A percentile compares a stretch with the other conserved stretches of the same genome.
These are phyloP conservation scores for Mantis religiosa DNA, from an alignment of 2,888 invertebrate genomes.

Conservation along the genomic window DNA sequence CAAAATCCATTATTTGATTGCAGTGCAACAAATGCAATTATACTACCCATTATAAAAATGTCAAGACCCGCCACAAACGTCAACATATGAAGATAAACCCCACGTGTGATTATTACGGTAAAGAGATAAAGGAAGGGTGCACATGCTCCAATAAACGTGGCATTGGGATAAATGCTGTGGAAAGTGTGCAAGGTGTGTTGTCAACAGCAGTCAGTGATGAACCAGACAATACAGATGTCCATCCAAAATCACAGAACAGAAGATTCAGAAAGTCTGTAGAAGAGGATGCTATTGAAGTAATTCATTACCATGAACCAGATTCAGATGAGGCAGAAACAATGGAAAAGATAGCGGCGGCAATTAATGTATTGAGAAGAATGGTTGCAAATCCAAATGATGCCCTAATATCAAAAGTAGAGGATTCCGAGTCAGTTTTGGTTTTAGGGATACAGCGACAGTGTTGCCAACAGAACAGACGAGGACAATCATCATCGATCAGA, in stretches of 20 bases:
- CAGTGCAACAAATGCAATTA: too few species aligned
- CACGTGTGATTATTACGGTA: too few species aligned
- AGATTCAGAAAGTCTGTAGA: neutral
- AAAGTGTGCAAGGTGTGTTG: too few species aligned
- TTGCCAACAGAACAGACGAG: neutral
- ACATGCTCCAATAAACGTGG: too few species aligned
- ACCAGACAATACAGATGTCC: too few species aligned
- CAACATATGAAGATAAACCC: too few species aligned
- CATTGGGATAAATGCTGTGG: too few species aligned
- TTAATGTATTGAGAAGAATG: slow-evolving; percentile 22
- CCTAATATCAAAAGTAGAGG: neutral
- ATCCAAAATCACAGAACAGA: neutral
- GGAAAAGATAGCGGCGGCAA: slow-evolving; percentile 35
- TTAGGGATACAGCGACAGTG: neutral
- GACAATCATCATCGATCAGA: neutral
- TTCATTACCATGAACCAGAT: neutral
- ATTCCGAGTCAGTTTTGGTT: neutral
- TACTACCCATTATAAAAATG: too few species aligned
- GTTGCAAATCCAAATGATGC: neutral
- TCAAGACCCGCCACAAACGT: too few species aligned
- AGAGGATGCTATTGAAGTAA: neutral
- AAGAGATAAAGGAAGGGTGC: too few species aligned
- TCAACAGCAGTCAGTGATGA: too few species aligned
- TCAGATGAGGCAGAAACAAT: slow-evolving; percentile 31
- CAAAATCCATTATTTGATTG: too few species aligned